Base-by-base conservation (phyloP, 2,888 invertebrate genomes). In the Sphecodes monilicornis region DNA sequence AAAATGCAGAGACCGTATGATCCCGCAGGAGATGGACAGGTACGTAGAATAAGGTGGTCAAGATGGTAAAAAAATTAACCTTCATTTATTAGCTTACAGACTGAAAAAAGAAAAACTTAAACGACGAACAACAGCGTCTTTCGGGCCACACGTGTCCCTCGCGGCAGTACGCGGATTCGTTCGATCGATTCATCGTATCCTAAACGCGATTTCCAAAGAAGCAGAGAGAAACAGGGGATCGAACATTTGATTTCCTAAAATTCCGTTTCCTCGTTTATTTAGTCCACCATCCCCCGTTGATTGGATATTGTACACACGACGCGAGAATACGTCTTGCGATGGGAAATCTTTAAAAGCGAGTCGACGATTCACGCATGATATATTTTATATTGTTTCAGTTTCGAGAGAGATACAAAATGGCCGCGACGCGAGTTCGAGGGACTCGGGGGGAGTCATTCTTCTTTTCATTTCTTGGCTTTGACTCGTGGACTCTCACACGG, bases 11-110 rank as follows among this genome's bases (percentile, higher is more conserved):
- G 64, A 32, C 13, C 8, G 22, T 10, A 11, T 18, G 18, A 4
- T 36, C 18, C 11, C 22, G 22, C 18, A 13, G n/a, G 13, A 68
- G n/a, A 13, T 39, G 22, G 39, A 13, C 4, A 39, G 16, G 29
- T 18, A 0, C 18, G 1, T 18, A n/a, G 0, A 80, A 83, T 60
- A 73, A 85, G 26, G 36, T 68, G 69, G 64, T 41, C 76, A 2
- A 2, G 43, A 18, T 85, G 64, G 80, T 91, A 90, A 92, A 91
- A 93, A 93, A 93, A 93, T 93, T 92, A 93, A 93, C 88, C 87
- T 91, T 93, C 89, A 92, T 93, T 93, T 91, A 93, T 93, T 93
- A 88, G 88, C 91, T 91, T 92, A 93, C 91, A 93, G 90, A 91
- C 91, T 93, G 92, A 92, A 90, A 89, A 89, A 85, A 66, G 64